phyloP scores from a whole-genome alignment of 2,113 vertebrate species.

The Tauraco erythrolophus region DNA sequence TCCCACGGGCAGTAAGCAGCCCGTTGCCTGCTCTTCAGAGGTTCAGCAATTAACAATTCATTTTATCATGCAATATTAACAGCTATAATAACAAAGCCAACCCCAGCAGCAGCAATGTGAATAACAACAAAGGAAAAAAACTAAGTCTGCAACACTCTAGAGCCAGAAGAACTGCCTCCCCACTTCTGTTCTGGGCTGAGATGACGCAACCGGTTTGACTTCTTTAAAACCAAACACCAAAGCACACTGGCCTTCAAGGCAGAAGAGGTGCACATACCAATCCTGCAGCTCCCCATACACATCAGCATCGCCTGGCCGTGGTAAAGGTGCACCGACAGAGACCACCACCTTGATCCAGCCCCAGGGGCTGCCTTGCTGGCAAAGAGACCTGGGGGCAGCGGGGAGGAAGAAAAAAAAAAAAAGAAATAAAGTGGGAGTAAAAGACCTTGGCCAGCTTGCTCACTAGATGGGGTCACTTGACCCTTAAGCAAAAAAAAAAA shows the following conservation, averaged over 20 bases:
- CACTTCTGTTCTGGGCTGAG: background rate
- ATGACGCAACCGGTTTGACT: background rate
- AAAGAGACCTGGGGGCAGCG: fast-evolving
- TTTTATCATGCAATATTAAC: conserved; percentile 11
- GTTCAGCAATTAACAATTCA: background rate
- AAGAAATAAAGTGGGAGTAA: background rate
- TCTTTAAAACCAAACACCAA: background rate
- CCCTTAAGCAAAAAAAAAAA: background rate
- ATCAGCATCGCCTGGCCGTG: fast-evolving
- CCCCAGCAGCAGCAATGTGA: background rate
- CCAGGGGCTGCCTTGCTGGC: background rate
- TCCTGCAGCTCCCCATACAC: background rate
- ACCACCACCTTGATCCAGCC: no score
- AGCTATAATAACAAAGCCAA: background rate
- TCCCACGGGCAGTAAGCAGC: background rate
- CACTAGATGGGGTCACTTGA: background rate
- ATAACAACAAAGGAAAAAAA: background rate
- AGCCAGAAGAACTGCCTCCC: background rate
- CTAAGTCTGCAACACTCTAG: background rate
- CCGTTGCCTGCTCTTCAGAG: background rate
- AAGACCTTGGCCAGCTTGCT: background rate
- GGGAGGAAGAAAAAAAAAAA: no score
- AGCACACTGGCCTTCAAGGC: background rate
- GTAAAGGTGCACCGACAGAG: background rate
- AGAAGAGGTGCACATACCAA: fast-evolving